These are phyloP conservation scores for Drosophila emarginata DNA, from an alignment of 2,888 invertebrate genomes.

Conservation along the genomic window DNA sequence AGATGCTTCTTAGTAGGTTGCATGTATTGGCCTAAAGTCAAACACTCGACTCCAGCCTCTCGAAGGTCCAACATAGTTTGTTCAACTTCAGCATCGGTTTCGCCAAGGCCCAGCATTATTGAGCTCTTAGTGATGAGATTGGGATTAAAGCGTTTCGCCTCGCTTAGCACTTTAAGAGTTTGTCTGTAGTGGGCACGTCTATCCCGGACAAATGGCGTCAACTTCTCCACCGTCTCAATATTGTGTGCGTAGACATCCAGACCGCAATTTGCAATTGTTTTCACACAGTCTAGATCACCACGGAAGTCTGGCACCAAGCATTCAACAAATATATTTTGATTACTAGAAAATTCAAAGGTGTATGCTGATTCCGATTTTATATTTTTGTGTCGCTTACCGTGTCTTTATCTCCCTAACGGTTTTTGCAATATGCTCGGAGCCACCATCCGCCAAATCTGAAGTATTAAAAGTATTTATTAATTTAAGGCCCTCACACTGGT, in stretches of 20 bases:
- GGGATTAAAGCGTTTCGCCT: conserved; percentile 91
- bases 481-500: not conserved
- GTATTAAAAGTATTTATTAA: conserved; percentile 1
- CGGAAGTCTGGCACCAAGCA: conserved; percentile 98
- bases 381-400: conserved; percentile 81
- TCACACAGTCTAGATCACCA: conserved; percentile 89
- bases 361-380: not conserved
- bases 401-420: conserved; percentile 94
- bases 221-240: conserved; percentile 96
- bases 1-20: conserved; percentile 98
- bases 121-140: conserved; percentile 97
- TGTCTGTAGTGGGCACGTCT: conserved; percentile 96
- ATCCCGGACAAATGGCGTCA: conserved; percentile 96
- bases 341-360: conserved; percentile 82
- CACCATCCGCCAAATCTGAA: conserved; percentile 95
- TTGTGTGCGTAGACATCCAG: conserved; percentile 99
- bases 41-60: conserved; percentile 92
- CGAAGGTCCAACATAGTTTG: conserved; percentile 94
- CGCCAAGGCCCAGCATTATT: conserved; percentile 98
- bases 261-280: conserved; percentile 89
- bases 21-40: conserved; percentile 99
- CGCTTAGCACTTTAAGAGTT: conserved; percentile 91
- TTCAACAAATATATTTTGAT: conserved; percentile 94
- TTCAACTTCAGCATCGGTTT: conserved; percentile 93
- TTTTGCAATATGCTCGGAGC: conserved; percentile 95